These are phyloP conservation scores for Drosophila rubida DNA, from an alignment of 2,888 invertebrate species.

Conservation along the genomic window DNA sequence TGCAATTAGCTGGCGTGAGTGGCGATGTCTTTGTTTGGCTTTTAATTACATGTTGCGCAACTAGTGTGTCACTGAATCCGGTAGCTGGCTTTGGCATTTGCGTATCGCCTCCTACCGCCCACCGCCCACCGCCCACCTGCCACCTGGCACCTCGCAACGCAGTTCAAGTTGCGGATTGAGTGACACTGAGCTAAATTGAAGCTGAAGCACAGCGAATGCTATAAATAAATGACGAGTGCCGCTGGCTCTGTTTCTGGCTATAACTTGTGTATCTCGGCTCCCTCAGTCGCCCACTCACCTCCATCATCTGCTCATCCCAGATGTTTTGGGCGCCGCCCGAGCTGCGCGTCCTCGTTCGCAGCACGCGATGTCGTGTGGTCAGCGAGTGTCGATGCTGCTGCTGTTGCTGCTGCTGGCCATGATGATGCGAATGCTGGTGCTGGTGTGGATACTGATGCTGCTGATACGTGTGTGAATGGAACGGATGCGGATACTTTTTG, in stretches of 20 bases:
- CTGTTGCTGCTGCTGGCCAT: constrained; percentile 58
- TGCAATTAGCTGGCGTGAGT: background rate
- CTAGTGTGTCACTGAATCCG: constrained; percentile 33
- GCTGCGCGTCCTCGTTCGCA: constrained; percentile 84
- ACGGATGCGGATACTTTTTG: constrained; percentile 62
- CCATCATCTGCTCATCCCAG: constrained; percentile 85
- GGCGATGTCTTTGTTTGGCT: constrained; percentile 7
- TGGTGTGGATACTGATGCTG: constrained; percentile 42
- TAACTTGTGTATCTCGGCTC: too few relatives aligned
- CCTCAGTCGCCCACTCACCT: constrained; percentile 72
- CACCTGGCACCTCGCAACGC: background rate
- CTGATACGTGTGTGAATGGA: constrained; percentile 58
- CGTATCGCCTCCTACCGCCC: background rate
- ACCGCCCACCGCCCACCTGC: background rate
- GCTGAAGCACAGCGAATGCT: constrained; percentile 29
- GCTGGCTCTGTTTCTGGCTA: background rate
- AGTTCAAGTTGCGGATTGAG: background rate
- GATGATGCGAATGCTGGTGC: constrained; percentile 76
- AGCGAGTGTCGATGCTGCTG: constrained; percentile 76
- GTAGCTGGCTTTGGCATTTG: constrained; percentile 24
- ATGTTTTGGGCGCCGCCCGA: constrained; percentile 84
- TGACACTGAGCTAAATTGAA: constrained; percentile 26
- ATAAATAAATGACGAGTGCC: constrained; percentile 51
- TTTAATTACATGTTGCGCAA: constrained; percentile 30
- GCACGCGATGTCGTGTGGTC: constrained; percentile 83